These are phyloP conservation scores for Gila robusta DNA, from an alignment of 2,797 vertebrate genomes.

Conservation along the genomic window DNA sequence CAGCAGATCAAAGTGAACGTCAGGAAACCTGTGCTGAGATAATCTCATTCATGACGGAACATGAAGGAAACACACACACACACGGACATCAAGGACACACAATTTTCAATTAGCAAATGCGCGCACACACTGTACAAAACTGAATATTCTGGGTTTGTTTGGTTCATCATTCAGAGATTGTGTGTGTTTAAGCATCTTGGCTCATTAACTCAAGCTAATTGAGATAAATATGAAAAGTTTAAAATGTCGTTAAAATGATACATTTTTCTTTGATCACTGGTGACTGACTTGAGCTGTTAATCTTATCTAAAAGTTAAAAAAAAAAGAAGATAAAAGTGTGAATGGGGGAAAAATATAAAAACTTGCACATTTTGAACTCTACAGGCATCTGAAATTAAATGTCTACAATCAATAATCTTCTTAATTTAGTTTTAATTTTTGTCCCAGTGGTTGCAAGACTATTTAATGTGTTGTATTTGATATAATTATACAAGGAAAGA, in stretches of 20 bases:
- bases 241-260: slow-evolving; percentile 14
- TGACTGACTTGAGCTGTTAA: neutral
- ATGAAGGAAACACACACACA: slow-evolving; percentile 15
- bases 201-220: slow-evolving; percentile 30
- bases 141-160: neutral
- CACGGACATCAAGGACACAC: neutral
- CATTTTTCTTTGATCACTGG: neutral
- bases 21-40: slow-evolving; percentile 46
- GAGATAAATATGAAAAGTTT: slow-evolving; percentile 22
- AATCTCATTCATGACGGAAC: slow-evolving; percentile 49
- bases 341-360: neutral
- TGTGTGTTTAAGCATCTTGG: slow-evolving; percentile 11
- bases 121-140: neutral
- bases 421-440: neutral
- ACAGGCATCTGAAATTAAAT: neutral
- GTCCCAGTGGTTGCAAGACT: no score
- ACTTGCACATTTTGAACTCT: neutral
- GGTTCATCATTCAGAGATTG: slow-evolving; percentile 1
- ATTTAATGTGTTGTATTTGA: neutral
- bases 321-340: neutral
- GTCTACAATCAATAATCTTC: neutral
- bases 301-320: neutral
- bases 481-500: neutral
- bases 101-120: neutral
- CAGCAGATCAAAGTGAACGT: slow-evolving; percentile 55